These are phyloP conservation scores for Luperina testacea DNA, from an alignment of 2,888 invertebrate genomes.

Conservation along the genomic window DNA sequence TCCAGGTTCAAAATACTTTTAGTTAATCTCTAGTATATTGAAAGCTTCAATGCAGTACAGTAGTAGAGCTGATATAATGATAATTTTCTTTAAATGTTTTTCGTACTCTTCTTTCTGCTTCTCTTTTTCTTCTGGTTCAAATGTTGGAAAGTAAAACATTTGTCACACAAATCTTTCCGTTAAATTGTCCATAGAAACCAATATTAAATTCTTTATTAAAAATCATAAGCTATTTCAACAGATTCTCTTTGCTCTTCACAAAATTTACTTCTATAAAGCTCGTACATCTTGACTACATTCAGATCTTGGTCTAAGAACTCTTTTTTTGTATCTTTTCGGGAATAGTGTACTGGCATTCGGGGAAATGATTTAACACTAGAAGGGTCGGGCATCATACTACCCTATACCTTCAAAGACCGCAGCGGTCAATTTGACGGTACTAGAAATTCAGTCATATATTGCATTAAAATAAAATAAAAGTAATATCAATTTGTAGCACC, in stretches of 20 bases:
- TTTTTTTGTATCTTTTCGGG: slow-evolving; percentile 41
- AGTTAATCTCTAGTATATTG: slow-evolving; percentile 52
- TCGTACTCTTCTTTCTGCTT: slow-evolving; percentile 40
- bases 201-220: slow-evolving; percentile 52
- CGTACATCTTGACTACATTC: slow-evolving; percentile 47
- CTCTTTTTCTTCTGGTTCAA: slow-evolving; percentile 46
- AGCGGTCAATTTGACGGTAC: too few relatives aligned
- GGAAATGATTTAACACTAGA: slow-evolving; percentile 50
- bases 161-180: slow-evolving; percentile 51
- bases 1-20: slow-evolving; percentile 52
- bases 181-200: slow-evolving; percentile 45
- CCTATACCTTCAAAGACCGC: too few relatives aligned
- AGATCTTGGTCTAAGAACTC: slow-evolving; percentile 45
- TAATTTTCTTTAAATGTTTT: slow-evolving; percentile 41
- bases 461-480: too few relatives aligned
- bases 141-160: slow-evolving; percentile 33
- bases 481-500: too few relatives aligned
- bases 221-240: slow-evolving; percentile 34
- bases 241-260: slow-evolving; percentile 40
- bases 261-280: slow-evolving; percentile 33
- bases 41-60: slow-evolving; percentile 44
- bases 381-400: too few relatives aligned
- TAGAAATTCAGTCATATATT: too few relatives aligned
- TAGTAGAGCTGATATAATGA: slow-evolving; percentile 40
- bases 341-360: slow-evolving; percentile 39